phyloP scores from a whole-genome alignment of 2,113 vertebrate genomes.

The Peucedramus taeniatus region DNA sequence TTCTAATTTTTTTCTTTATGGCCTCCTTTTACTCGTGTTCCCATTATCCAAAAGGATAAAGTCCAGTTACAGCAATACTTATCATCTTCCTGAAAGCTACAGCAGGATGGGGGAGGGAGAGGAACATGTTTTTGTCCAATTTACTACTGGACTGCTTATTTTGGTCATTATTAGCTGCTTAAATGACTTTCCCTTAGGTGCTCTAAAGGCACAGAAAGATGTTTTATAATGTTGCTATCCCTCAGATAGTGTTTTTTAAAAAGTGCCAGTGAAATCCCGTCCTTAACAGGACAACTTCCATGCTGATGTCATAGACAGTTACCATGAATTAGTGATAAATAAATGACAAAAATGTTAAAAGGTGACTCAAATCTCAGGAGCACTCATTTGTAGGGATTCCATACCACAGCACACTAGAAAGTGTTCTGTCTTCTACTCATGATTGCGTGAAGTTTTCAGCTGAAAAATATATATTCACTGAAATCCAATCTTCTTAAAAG shows the following conservation, averaged over 20 bases:
- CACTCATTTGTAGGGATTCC: background rate
- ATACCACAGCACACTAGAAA: background rate
- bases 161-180: background rate
- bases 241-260: background rate
- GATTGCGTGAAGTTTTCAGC: background rate
- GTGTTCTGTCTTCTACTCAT: background rate
- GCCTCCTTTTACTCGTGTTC: background rate
- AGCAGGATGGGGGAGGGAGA: background rate
- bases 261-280: background rate
- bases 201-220: background rate
- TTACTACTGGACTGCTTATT: background rate
- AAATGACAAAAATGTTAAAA: background rate
- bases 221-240: background rate
- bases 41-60: background rate
- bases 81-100: background rate
- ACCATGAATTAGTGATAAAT: background rate
- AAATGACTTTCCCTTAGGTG: background rate
- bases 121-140: accelerated
- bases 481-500: background rate
- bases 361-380: background rate
- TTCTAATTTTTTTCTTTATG: background rate
- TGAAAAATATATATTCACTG: background rate
- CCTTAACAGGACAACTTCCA: background rate
- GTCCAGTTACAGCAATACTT: background rate
- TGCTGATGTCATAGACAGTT: background rate